phyloP scores from a whole-genome alignment of 1,140 invertebrate species.

The Gonatopus flavifemur region DNA sequence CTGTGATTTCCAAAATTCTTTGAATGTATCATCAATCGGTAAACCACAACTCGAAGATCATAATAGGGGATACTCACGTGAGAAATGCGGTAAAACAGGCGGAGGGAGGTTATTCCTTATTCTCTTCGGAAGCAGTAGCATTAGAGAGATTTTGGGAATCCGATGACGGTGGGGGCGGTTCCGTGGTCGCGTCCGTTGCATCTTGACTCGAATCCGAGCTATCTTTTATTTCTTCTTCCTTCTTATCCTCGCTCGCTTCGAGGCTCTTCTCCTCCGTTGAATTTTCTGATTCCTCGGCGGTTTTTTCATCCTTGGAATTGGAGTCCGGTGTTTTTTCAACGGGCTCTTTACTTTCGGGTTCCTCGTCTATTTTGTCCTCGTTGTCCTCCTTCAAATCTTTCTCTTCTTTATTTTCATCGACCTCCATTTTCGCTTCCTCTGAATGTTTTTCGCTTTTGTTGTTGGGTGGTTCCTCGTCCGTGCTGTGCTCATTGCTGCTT shows the following conservation, averaged over 20 bases:
- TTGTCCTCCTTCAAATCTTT: constrained; percentile 36
- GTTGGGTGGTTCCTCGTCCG: constrained; percentile 47
- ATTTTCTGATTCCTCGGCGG: constrained; percentile 43
- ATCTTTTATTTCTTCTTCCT: constrained; percentile 43
- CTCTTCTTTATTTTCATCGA: constrained; percentile 44
- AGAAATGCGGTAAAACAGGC: constrained; percentile 31
- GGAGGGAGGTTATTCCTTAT: constrained; percentile 54
- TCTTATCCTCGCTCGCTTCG: constrained; percentile 41
- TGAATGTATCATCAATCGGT: too few species aligned
- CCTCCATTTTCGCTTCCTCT: constrained; percentile 53
- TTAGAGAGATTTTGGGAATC: constrained; percentile 43
- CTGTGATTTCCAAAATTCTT: too few species aligned
- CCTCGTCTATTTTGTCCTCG: constrained; percentile 27
- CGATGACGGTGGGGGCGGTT: constrained; percentile 29
- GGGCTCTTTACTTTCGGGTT: constrained; percentile 31
- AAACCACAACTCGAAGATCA: too few species aligned
- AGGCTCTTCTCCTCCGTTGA: constrained; percentile 38
- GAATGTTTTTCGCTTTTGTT: constrained; percentile 49
- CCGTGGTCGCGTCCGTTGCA: constrained; percentile 34
- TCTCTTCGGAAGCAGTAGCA: constrained; percentile 42
- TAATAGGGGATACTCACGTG: constrained; percentile 27
- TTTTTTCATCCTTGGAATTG: constrained; percentile 46
- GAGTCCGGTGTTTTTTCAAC: constrained; percentile 36
- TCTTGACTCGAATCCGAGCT: constrained; percentile 54
- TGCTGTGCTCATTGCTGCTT: constrained; percentile 45